phyloP scores from a whole-genome alignment of 2,888 invertebrate species.

The Isotomurus palustris region DNA sequence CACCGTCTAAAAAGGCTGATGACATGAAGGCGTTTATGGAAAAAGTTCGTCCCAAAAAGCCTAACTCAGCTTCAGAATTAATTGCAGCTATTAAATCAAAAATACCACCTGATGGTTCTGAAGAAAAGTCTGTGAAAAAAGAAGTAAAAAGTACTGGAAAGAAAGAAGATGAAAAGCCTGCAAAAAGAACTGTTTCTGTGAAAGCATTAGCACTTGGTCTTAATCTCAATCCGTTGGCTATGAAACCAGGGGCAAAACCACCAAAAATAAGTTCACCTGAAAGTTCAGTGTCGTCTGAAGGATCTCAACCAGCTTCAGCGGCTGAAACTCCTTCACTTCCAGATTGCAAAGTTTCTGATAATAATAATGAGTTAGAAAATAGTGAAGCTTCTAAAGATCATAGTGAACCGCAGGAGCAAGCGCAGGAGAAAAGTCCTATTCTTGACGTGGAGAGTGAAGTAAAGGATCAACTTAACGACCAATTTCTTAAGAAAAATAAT shows the following conservation, averaged over 20 bases:
- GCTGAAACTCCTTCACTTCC: slow-evolving; percentile 8
- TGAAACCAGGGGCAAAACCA: slow-evolving; percentile 34
- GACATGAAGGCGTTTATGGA: too few species aligned
- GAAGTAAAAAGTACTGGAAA: neutral
- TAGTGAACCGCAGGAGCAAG: too few species aligned
- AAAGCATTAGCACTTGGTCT: slow-evolving; percentile 24
- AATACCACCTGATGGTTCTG: too few species aligned
- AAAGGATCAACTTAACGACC: too few species aligned
- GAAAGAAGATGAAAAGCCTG: neutral
- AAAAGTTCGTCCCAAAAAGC: too few species aligned
- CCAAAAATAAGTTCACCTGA: slow-evolving; percentile 6
- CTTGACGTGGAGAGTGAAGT: too few species aligned
- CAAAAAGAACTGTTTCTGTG: slow-evolving; percentile 21
- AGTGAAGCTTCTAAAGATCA: neutral
- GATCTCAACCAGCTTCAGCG: neutral
- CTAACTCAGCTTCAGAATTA: too few species aligned
- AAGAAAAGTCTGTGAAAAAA: too few species aligned
- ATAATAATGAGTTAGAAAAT: slow-evolving; percentile 1
- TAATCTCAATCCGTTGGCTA: slow-evolving; percentile 38
- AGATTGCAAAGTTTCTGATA: neutral
- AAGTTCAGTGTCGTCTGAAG: neutral
- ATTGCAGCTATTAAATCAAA: too few species aligned
- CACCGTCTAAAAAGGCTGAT: too few species aligned
- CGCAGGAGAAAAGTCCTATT: too few species aligned
- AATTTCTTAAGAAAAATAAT: too few species aligned